Conservation (phyloP, 1,140 invertebrate genomes). For the Drosophila tsacasi region DNA sequence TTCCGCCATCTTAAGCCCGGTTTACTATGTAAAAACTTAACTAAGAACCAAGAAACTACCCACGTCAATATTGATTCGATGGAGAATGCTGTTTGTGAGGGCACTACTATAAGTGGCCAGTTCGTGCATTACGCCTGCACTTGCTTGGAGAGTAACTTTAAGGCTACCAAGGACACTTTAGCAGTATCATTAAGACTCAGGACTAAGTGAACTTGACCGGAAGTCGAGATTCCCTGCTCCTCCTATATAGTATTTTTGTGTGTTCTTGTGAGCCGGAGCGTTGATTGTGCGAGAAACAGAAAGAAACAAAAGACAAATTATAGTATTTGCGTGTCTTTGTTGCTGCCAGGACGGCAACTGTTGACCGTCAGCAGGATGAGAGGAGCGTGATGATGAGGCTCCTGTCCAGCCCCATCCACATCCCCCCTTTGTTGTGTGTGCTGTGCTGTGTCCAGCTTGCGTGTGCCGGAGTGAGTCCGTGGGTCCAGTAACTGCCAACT, state of each 20-base stretch:
- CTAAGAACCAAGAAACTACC: constrained; percentile 16
- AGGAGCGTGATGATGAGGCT: constrained; percentile 16
- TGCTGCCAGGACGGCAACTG: constrained; percentile 49
- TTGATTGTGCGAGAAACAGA: constrained; percentile 30
- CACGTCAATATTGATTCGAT: constrained; percentile 20
- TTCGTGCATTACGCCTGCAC: constrained; percentile 3
- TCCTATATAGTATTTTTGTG: constrained; percentile 36
- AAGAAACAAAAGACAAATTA: constrained; percentile 60
- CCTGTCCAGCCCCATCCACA: constrained; percentile 5
- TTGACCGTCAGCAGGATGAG: constrained; percentile 37
- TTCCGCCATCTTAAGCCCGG: not conserved
- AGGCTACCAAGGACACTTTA: constrained; percentile 19
- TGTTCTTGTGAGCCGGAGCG: constrained; percentile 6
- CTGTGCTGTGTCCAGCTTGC: constrained; percentile 7
- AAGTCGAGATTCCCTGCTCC: constrained; percentile 23
- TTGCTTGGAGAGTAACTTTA: constrained; percentile 1
- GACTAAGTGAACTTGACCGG: constrained; percentile 25
- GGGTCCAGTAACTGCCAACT: constrained; percentile 19
- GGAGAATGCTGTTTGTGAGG: constrained; percentile 5
- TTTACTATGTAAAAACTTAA: constrained; percentile 3
- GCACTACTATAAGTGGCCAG: not conserved
- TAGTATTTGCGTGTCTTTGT: constrained; percentile 58
- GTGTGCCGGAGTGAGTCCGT: constrained; percentile 12
- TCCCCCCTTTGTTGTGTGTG: constrained; percentile 40
- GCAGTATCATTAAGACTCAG: constrained; percentile 12